Percentiles rank a stretch among this genome's conserved stretches.
Evolutionary conservation across 2,797 vertebrate species (phyloP).

Genomic region (Phrynocephalus guinanensis): DNA sequence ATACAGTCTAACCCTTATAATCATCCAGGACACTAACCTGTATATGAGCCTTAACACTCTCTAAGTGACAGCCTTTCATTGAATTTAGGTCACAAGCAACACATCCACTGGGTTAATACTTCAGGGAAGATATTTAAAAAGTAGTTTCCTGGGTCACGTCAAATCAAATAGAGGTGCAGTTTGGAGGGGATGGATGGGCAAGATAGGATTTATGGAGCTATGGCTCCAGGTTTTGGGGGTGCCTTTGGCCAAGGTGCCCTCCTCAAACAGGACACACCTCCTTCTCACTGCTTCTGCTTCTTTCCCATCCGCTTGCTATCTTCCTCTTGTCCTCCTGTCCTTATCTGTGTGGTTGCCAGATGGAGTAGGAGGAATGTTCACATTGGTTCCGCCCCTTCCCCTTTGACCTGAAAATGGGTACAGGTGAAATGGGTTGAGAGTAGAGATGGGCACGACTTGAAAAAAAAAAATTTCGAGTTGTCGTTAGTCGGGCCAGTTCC

Average conservation of each 20-base stretch:
- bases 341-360: not conserved
- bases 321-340: not conserved
- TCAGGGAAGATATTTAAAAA: not conserved
- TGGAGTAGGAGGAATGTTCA: not conserved
- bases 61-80: not conserved
- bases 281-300: not conserved
- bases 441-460: no score
- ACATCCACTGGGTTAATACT: not conserved
- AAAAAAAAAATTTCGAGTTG: no score
- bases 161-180: not conserved
- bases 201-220: not conserved
- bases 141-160: not conserved
- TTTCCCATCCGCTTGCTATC: not conserved
- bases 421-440: no score
- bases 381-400: not conserved
- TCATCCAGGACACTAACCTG: not conserved
- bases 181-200: not conserved
- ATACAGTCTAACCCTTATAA: not conserved
- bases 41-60: not conserved
- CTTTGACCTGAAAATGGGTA: not conserved
- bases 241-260: not conserved
- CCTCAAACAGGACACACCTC: not conserved
- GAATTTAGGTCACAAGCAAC: not conserved
- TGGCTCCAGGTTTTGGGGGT: not conserved
- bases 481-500: no score